These are phyloP conservation scores for Trididemnum nubilum DNA, from an alignment of 23 tunicate species.

Conservation along the genomic window DNA sequence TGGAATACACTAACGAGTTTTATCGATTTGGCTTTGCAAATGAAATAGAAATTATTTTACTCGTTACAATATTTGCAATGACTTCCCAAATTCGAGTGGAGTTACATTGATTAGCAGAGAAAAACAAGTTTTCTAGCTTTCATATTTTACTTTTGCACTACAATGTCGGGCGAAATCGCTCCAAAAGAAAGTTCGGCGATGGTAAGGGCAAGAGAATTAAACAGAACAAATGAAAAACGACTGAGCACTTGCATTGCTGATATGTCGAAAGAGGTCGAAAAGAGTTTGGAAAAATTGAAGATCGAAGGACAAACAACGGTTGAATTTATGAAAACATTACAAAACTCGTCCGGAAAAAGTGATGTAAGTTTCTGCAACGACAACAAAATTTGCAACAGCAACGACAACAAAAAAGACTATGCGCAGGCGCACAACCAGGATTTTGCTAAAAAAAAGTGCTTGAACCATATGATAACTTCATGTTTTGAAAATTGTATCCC, in stretches of 20 bases:
- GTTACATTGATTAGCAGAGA: too few relatives aligned
- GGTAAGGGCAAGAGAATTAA: conserved; percentile 54
- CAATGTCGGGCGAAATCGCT: conserved; percentile 2
- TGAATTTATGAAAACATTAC: conserved; percentile 33
- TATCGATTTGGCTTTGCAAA: too few relatives aligned
- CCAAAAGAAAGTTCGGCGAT: conserved; percentile 43
- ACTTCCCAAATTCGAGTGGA: too few relatives aligned
- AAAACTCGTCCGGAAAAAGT: conserved; percentile 51
- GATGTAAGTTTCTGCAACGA: conserved; percentile 23
- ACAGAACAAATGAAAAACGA: conserved; percentile 67
- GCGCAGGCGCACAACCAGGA: not conserved
- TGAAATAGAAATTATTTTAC: too few relatives aligned
- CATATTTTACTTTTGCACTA: not conserved
- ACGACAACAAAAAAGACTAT: not conserved
- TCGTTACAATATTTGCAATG: too few relatives aligned
- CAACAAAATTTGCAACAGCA: not conserved
- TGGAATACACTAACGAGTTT: too few relatives aligned
- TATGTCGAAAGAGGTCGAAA: conserved; percentile 44
- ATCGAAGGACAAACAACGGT: conserved; percentile 45
- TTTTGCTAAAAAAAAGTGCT: too few relatives aligned
- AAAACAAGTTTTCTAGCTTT: not conserved
- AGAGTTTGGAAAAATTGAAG: conserved; percentile 40
- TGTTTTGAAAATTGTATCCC: too few relatives aligned
- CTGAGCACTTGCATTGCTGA: conserved; percentile 35
- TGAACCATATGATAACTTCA: too few relatives aligned